Evolutionary conservation across 2,888 invertebrate species (phyloP), one percentile per base, ranked within the genome.

Genomic region (Galeopsomyia nigrocyanea): DNA sequence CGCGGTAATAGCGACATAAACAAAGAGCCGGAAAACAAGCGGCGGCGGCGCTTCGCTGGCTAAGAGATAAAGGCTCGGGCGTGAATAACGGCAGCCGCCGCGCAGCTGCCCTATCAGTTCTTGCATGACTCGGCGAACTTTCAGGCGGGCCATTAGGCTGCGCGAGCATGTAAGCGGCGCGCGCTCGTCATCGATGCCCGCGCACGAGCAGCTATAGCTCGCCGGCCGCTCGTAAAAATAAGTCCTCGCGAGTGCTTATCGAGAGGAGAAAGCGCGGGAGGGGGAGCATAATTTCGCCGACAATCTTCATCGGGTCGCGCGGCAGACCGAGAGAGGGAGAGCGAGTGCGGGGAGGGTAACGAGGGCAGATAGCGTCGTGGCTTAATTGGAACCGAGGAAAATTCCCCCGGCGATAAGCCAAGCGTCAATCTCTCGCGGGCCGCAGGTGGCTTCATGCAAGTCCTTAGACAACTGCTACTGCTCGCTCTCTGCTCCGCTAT

Each of bases 351-450:
- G 31, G 17, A 22, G 10, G 26, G 31, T 71, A 71, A 62, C 56
- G 55, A 71, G 73, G 75, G 68, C 77, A 76, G 80, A 81, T 79
- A 81, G 78, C 71, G 73, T 22, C 31, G 77, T 53, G 56, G 64
- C 78, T 79, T 82, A 81, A 83, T 82, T 81, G 80, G 79, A 78
- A 78, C 67, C 55, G 58, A 74, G 78, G 74, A 78, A 80, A 82
- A 81, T 79, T 79, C 72, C 78, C 69, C 63, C 39, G 56, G 73
- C 76, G 80, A 81, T 80, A 80, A 79, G 78, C 77, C 65, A 73
- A 77, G 78, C 79, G 78, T 79, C 78, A 81, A 80, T 79, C 76
- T 78, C 53, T 60, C 66, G 39, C 74, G 60, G 22, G 55, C 17
- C 58, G 72, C 58, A 58, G 68, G 63, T 58, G 62, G 55, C 49